These are phyloP conservation scores for Brachyalestes nurse DNA, from an alignment of 2,797 vertebrate genomes.

Conservation along the genomic window DNA sequence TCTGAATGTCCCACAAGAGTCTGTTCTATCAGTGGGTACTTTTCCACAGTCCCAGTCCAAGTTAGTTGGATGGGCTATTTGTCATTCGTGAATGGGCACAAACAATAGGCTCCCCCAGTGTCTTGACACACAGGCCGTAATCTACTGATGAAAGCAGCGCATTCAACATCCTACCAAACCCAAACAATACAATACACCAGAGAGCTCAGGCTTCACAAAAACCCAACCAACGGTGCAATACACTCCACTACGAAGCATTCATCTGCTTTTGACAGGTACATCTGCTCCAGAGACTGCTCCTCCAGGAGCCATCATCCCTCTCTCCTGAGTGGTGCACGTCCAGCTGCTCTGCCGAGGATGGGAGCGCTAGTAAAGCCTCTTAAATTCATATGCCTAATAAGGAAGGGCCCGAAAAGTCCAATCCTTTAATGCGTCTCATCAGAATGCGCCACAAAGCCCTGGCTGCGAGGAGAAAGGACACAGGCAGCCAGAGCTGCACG, in stretches of 20 bases:
- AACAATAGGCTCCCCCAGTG: too few relatives aligned
- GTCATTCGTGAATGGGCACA: too few relatives aligned
- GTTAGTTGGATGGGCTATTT: too few relatives aligned
- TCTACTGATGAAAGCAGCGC: too few relatives aligned
- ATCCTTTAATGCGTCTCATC: conserved; percentile 72
- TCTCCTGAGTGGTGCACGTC: background rate
- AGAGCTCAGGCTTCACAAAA: too few relatives aligned
- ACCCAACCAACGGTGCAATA: too few relatives aligned
- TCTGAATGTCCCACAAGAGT: background rate
- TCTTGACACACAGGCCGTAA: too few relatives aligned
- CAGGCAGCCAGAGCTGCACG: background rate
- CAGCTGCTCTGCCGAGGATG: conserved; percentile 8
- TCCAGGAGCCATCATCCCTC: background rate
- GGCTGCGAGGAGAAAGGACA: conserved; percentile 7
- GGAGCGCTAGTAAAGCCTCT: conserved; percentile 70
- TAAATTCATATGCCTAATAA: conserved; percentile 76
- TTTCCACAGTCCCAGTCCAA: background rate
- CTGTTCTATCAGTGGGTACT: background rate
- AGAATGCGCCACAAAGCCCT: conserved; percentile 63
- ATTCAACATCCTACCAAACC: too few relatives aligned
- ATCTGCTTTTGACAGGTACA: too few relatives aligned
- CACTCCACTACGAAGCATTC: too few relatives aligned
- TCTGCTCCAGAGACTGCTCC: background rate
- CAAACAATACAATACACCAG: too few relatives aligned
- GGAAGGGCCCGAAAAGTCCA: conserved; percentile 70